Base-by-base conservation (phyloP, 2,113 vertebrate genomes). In the Festucalex cinctus region DNA sequence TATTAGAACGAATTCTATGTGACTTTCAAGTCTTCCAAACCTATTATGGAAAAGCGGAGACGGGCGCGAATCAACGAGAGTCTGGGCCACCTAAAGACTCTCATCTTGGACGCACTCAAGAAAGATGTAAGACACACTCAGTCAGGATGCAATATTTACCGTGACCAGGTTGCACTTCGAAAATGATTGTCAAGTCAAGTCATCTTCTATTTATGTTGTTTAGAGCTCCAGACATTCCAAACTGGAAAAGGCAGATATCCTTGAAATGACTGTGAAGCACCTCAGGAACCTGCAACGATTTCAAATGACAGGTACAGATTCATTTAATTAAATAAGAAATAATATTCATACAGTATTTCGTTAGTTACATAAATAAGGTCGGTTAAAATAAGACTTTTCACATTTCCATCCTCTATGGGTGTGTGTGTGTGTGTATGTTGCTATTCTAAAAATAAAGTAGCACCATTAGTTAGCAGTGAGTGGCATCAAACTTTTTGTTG, bases 231-330 rank as follows among this genome's bases (percentile, higher is more conserved):
- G 96, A 80, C 96, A 98, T 86, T 98, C 96, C 28, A 98, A 98
- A 86, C 88, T 98, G 82, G 96, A 98, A 88, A 98, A 98, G 85
- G 96, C 96, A 0, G 96, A 98, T 75, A 98, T 98, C 68, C 91
- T 98, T 57, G 96, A 98, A 85, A 97, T 98, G 95, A 97, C 96
- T 0, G 96, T 98, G 78, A 98, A 96, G 78, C 95, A 98, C 90
- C 93, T 98, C 60, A 92, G 94, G 85, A 95, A 91, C 89, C 89
- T 97, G 69, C 96, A 98, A 89, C 81, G 94, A 44, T 92, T 94
- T 5, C 95, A 95, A 85, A 93, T 95, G 92, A 93, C 91, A 1
- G 94, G 95, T 98, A 76, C 86, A 59, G 9, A 6, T 9, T 70
- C 36, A 10, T 32, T 9, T 58, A 9, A 19, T 14, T 26, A n/a